These are phyloP conservation scores for Sebastes paucispinis DNA, from an alignment of 2,797 vertebrate genomes.

Conservation along the genomic window DNA sequence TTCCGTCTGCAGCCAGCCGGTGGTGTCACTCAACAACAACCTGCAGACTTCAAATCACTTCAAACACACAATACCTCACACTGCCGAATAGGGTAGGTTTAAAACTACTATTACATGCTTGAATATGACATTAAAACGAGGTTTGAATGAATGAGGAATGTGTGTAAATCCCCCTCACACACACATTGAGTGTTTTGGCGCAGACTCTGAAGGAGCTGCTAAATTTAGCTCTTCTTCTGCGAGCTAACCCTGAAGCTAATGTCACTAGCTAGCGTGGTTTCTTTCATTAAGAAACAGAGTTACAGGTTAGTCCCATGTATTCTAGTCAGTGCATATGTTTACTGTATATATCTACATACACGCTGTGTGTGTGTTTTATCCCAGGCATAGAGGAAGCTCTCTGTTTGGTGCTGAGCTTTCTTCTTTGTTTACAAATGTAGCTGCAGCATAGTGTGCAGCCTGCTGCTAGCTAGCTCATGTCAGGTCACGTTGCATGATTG, in stretches of 20 bases:
- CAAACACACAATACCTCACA: constrained; percentile 38
- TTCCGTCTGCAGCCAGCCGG: constrained; percentile 77
- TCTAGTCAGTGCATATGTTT: not conserved
- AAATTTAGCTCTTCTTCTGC: constrained; percentile 71
- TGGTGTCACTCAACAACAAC: constrained; percentile 80
- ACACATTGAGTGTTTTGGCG: not conserved
- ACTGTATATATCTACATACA: not conserved
- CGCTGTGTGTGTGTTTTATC: not conserved
- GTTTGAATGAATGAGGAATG: fast-evolving
- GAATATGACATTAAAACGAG: not conserved
- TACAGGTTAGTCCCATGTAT: not conserved
- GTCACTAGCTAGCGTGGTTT: constrained; percentile 41
- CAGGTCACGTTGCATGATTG: not conserved
- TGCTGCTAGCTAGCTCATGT: not conserved
- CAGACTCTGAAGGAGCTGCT: constrained; percentile 49
- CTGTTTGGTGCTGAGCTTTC: not conserved
- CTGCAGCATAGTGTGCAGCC: constrained; percentile 18
- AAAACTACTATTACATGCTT: not conserved
- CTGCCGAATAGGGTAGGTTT: constrained; percentile 73
- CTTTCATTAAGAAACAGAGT: not conserved
- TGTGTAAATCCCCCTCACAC: not conserved
- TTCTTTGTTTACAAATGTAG: constrained; percentile 77
- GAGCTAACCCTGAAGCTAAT: constrained; percentile 54
- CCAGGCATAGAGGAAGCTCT: not conserved
- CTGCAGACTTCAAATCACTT: constrained; percentile 66